Conservation (phyloP, 2,797 vertebrate species). For the Pseudochirops corinnae region DNA sequence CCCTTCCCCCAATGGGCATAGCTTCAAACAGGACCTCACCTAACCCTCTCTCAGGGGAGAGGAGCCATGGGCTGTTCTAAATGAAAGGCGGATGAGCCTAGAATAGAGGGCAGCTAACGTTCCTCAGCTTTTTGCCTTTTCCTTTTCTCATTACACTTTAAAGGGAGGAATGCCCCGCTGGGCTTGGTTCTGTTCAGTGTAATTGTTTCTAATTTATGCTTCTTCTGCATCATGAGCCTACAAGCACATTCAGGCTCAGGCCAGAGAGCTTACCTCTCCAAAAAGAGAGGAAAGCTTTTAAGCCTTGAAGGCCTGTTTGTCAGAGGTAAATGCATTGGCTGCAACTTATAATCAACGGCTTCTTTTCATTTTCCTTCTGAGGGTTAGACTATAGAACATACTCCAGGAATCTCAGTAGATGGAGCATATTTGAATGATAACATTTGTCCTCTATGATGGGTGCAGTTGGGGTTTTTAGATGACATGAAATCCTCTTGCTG, state of each 20-base stretch:
- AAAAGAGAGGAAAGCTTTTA: background rate
- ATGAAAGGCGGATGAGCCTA: constrained; percentile 31
- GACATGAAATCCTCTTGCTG: constrained; percentile 12
- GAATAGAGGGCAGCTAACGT: constrained; percentile 7
- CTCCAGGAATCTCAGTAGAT: background rate
- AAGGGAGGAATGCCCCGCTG: background rate
- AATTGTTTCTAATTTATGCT: constrained; percentile 37
- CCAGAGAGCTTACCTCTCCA: background rate
- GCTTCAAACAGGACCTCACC: constrained; percentile 62
- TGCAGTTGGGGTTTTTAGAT: background rate
- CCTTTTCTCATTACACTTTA: constrained; percentile 26
- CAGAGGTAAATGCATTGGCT: constrained; percentile 26
- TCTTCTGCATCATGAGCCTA: background rate
- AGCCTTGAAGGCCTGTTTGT: constrained; percentile 10
- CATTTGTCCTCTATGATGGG: background rate
- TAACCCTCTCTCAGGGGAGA: constrained; percentile 41
- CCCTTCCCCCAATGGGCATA: constrained; percentile 8
- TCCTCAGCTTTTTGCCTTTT: background rate
- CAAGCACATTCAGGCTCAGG: constrained; percentile 37
- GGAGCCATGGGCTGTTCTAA: constrained; percentile 33
- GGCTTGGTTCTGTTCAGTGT: constrained; percentile 36
- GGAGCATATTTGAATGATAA: background rate
- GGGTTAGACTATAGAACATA: background rate
- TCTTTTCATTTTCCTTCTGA: constrained; percentile 9
- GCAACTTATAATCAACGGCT: background rate